phyloP scores from a whole-genome alignment of 2,888 invertebrate genomes.

The Sinhomidia bicolor region DNA sequence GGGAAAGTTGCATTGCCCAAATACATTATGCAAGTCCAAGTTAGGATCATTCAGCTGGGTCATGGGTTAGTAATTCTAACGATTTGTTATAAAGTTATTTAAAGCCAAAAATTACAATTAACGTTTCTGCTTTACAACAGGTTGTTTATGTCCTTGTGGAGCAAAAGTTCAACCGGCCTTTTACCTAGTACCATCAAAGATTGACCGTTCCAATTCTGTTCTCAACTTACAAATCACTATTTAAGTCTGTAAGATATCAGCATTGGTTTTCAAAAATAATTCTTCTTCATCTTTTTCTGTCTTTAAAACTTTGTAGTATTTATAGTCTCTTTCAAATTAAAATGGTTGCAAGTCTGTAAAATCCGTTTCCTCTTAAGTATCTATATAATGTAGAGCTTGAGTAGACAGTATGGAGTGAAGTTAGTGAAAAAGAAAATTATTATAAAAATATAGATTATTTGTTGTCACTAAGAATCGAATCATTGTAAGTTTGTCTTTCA shows the following conservation, averaged over 20 bases:
- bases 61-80: slow-evolving; percentile 85
- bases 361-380: no score
- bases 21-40: slow-evolving; percentile 88
- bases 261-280: not conserved
- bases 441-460: no score
- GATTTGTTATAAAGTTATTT: not conserved
- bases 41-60: slow-evolving; percentile 96
- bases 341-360: no score
- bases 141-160: slow-evolving; percentile 95
- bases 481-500: slow-evolving; percentile 33
- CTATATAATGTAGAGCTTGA: not conserved
- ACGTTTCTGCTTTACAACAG: slow-evolving; percentile 82
- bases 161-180: slow-evolving; percentile 90
- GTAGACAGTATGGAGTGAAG: not conserved
- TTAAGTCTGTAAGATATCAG: slow-evolving; percentile 66
- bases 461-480: not conserved
- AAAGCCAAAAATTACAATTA: not conserved
- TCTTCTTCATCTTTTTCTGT: slow-evolving; percentile 15
- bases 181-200: slow-evolving; percentile 94
- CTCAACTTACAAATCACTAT: slow-evolving; percentile 88
- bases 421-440: not conserved
- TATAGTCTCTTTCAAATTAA: not conserved
- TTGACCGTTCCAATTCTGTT: slow-evolving; percentile 93
- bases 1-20: slow-evolving; percentile 92
- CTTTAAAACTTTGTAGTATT: not conserved